These are phyloP conservation scores for Rhinoptilus africanus DNA, from an alignment of 2,113 vertebrate species.

Conservation along the genomic window DNA sequence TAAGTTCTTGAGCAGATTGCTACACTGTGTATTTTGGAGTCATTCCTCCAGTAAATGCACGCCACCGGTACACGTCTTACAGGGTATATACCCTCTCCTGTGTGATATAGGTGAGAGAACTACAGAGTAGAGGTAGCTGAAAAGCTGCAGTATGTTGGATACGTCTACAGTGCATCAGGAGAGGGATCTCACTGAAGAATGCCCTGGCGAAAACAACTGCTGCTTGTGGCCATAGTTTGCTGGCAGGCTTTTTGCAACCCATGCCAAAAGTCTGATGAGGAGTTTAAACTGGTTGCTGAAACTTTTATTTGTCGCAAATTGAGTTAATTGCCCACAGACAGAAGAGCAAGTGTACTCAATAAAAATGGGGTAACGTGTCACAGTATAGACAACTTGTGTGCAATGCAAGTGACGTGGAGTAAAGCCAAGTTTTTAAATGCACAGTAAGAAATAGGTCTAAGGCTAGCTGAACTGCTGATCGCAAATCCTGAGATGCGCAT, in stretches of 20 bases:
- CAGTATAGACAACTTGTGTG: neutral
- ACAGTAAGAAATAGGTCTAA: neutral
- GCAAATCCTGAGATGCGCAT: neutral
- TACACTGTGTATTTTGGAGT: conserved; percentile 39
- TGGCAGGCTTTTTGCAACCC: conserved; percentile 27
- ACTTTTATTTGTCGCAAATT: conserved; percentile 11
- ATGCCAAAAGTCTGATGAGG: conserved; percentile 21
- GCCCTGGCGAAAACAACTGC: conserved; percentile 5
- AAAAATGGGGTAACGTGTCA: neutral
- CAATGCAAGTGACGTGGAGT: neutral
- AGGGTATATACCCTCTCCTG: neutral
- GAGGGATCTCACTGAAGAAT: neutral
- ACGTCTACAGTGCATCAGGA: neutral
- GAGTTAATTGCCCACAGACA: conserved; percentile 36
- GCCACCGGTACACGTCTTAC: neutral
- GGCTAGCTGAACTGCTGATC: neutral
- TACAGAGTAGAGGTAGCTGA: neutral
- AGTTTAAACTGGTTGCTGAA: conserved; percentile 38
- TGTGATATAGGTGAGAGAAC: neutral
- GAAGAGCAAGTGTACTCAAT: neutral
- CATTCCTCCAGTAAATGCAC: conserved; percentile 28
- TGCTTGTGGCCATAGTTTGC: conserved; percentile 31
- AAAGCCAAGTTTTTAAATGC: neutral
- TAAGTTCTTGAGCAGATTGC: conserved; percentile 1
- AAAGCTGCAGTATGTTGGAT: conserved; percentile 18